Conservation (phyloP, 2,113 vertebrate species). For the Phoxinus phoxinus region DNA sequence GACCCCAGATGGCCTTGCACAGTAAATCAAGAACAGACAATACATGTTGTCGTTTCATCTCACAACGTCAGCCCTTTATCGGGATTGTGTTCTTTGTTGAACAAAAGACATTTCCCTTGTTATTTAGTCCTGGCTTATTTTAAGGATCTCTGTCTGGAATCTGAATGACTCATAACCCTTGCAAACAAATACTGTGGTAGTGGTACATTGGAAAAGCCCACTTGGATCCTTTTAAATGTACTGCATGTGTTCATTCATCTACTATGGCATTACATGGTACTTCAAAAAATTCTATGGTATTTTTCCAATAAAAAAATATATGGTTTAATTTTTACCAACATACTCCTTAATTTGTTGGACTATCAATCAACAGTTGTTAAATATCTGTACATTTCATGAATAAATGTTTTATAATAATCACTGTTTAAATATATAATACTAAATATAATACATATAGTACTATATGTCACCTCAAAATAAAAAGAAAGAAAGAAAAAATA, state of each 20-base stretch:
- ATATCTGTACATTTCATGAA: not conserved
- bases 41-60: constrained; percentile 2
- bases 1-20: constrained; percentile 12
- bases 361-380: not conserved
- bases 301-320: not conserved
- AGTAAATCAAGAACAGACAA: constrained; percentile 36
- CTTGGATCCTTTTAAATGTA: not conserved
- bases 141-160: constrained; percentile 6
- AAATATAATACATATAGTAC: not conserved
- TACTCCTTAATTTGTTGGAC: no score
- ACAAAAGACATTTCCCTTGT: constrained; percentile 22
- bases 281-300: not conserved
- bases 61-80: not conserved
- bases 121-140: not conserved
- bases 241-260: not conserved
- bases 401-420: not conserved
- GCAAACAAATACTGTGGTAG: not conserved
- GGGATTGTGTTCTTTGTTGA: not conserved
- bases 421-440: no score
- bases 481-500: no score
- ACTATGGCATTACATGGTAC: not conserved
- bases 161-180: not conserved
- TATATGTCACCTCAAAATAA: not conserved
- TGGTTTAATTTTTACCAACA: no score
- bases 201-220: not conserved